A percentile compares a stretch with the other conserved stretches of the same genome.
phyloP scores from a whole-genome alignment of 2,888 invertebrate species.

The Stenotaenia linearis region DNA sequence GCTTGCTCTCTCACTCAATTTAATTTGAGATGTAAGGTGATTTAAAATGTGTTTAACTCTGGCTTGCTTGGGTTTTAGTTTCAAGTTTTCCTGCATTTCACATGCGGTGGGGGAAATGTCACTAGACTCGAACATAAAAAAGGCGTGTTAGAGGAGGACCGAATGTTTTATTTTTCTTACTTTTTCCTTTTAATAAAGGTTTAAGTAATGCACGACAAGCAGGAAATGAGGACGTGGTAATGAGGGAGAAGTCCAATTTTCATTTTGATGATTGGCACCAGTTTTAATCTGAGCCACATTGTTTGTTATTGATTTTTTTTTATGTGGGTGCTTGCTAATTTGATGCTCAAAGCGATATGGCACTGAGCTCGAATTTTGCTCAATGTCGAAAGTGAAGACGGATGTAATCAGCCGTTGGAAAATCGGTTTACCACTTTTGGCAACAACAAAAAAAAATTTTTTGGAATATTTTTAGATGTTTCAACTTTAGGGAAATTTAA shows the following conservation, averaged over 20 bases:
- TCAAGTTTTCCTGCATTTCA: neutral
- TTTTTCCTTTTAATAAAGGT: neutral
- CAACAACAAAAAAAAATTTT: too few relatives aligned
- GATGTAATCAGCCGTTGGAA: neutral
- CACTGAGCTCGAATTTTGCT: neutral
- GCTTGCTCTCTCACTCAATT: conserved; percentile 9
- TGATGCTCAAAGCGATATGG: neutral
- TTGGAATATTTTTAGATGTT: too few relatives aligned
- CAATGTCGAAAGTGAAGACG: neutral
- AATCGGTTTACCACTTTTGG: neutral
- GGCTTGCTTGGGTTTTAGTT: neutral
- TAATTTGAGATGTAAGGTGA: conserved; percentile 1
- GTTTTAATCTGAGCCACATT: neutral
- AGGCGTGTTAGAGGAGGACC: neutral
- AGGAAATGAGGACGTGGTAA: neutral
- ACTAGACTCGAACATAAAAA: neutral
- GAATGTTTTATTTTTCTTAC: neutral
- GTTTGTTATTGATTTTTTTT: neutral
- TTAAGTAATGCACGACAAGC: neutral
- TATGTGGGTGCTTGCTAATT: neutral
- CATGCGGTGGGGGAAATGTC: neutral
- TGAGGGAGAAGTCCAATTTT: neutral
- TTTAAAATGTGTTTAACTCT: conserved; percentile 4
- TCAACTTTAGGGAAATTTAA: too few relatives aligned
- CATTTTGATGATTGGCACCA: neutral